Evolutionary conservation across 2,797 vertebrate genomes (phyloP), one percentile per base, ranked within the genome.

Genomic region (Bufotes viridis): DNA sequence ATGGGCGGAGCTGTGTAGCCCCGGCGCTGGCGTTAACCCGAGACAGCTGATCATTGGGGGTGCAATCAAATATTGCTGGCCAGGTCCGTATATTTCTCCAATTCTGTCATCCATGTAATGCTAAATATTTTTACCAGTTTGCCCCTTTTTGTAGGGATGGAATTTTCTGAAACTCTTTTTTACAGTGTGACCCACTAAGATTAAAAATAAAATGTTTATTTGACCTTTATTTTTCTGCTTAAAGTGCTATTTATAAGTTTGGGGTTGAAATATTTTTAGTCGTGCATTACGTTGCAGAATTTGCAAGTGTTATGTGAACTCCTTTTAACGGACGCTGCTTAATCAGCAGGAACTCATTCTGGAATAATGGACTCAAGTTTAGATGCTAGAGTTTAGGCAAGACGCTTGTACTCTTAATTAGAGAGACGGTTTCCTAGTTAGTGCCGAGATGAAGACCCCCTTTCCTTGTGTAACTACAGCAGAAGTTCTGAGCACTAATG

Each of bases 311-410:
- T 82, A 81, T 87, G 34, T 75, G 80, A 87, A 75, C 86, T 76
- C 58, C 42, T 70, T 76, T 83, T 87, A 87, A 82, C 65, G 86
- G 82, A 82, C 51, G 42, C 70, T 57, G 80, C 80, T 87, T 82
- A 74, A 87, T 87, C 86, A 87, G 70, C 70, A 82, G 34, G 58
- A 87, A 87, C 70, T 87, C 83, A 87, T 83, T 87, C 29, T 78
- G 81, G 70, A 83, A 87, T 87, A 87, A 87, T 83, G 74, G 81
- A 78, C 80, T 83, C 53, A 24, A 57, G 72, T 83, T 83, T 76
- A 78, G 24, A 82, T 78, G 61, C 74, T 79, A 57, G 42, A 24
- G 53, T 29, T 63, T 75, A 57, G 34, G 15, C 10, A 57, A 87
- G n/a, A 63, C 42, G 24, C 55, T 70, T 83, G 49, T 83, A n/a